Percentiles rank a stretch among this genome's conserved stretches.
phyloP scores from a whole-genome alignment of 2,888 invertebrate species.

The Incurvaria masculella region DNA sequence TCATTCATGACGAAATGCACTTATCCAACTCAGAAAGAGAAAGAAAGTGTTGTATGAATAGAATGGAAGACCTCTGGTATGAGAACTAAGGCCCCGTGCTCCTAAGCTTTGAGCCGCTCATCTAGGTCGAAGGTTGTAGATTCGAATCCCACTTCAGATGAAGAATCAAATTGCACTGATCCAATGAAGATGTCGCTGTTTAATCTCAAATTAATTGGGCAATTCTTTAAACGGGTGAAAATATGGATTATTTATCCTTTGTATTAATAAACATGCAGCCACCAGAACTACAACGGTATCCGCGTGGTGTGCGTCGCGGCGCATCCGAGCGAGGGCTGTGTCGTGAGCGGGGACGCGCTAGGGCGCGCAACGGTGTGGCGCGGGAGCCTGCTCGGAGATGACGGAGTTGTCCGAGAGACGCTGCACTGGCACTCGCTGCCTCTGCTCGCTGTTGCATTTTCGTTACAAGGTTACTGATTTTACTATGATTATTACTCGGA shows the following conservation, averaged over 20 bases:
- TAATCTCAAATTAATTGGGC: no score
- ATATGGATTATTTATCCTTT: no score
- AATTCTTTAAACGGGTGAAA: no score
- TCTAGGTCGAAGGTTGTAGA: no score
- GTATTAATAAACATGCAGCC: no score
- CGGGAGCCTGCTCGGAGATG: constrained; percentile 33
- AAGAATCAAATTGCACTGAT: not conserved
- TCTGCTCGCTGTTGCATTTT: constrained; percentile 35
- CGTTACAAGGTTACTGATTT: constrained; percentile 31
- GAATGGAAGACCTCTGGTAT: no score
- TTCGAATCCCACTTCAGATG: constrained; percentile 1
- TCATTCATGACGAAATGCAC: no score
- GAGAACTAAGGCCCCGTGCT: no score
- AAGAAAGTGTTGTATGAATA: no score
- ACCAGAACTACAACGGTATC: constrained; percentile 28
- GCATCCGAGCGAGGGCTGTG: constrained; percentile 30
- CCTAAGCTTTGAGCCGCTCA: no score
- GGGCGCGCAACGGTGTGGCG: constrained; percentile 35
- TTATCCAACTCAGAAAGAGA: no score
- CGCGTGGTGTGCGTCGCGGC: constrained; percentile 36
- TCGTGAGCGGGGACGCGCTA: constrained; percentile 40
- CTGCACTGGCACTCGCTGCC: constrained; percentile 50
- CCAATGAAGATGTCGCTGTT: constrained; percentile 22
- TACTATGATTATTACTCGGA: not conserved
- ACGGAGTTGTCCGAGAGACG: constrained; percentile 30